Evolutionary conservation across 1,140 invertebrate genomes (phyloP).

Genomic region (Plectrocnemia conspersa): DNA sequence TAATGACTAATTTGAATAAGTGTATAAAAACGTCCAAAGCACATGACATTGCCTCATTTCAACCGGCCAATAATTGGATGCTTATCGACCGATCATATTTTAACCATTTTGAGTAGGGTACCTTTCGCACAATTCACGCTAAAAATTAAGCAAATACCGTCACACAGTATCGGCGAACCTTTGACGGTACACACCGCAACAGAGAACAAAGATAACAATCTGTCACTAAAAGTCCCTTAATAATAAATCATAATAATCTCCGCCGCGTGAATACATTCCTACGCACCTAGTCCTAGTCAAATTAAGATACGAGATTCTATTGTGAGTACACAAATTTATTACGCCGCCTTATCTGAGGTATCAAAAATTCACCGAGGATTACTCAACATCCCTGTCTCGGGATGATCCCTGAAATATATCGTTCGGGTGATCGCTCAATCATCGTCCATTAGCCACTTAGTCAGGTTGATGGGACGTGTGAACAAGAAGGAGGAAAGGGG

Average conservation of each 20-base stretch:
- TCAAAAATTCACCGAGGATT: not conserved
- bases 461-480: slow-evolving; percentile 18
- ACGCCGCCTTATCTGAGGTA: slow-evolving; percentile 27
- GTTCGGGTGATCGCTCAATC: slow-evolving; percentile 33
- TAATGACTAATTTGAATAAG: no score
- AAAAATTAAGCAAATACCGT: no score
- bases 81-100: no score
- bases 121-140: no score
- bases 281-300: slow-evolving; percentile 26
- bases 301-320: slow-evolving; percentile 34
- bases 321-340: slow-evolving; percentile 33
- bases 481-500: slow-evolving; percentile 2
- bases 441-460: slow-evolving; percentile 34
- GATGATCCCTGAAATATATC: not conserved
- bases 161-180: no score
- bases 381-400: not conserved
- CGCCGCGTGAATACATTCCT: slow-evolving; percentile 19
- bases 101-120: no score
- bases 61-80: no score
- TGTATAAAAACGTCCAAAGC: no score
- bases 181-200: no score
- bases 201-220: no score
- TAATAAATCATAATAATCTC: slow-evolving; percentile 12
- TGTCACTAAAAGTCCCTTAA: no score
- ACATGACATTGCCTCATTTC: no score